phyloP scores from a whole-genome alignment of 2,113 vertebrate species.

The Trinectes maculatus region DNA sequence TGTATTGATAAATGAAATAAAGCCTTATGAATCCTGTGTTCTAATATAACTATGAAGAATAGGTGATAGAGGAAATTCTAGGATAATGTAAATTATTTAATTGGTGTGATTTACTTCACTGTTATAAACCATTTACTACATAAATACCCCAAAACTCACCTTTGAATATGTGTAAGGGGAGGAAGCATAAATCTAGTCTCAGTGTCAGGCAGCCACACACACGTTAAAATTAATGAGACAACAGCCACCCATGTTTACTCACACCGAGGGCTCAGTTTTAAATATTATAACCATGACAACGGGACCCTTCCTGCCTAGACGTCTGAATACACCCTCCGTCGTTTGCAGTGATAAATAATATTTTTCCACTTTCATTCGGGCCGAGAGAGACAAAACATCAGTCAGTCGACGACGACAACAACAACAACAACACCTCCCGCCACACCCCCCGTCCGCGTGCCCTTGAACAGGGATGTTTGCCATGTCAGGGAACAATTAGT shows the following conservation, averaged over 20 bases:
- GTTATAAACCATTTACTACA: background rate
- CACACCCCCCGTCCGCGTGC: conserved; percentile 18
- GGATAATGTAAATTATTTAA: too few species aligned
- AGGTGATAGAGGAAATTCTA: too few species aligned
- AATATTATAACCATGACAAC: conserved; percentile 39
- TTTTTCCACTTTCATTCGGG: conserved; percentile 14
- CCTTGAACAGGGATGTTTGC: conserved; percentile 50
- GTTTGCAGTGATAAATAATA: conserved; percentile 9
- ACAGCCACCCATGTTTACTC: conserved; percentile 19
- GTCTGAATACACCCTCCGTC: conserved; percentile 18
- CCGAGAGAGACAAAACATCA: conserved; percentile 57
- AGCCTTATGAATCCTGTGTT: too few species aligned
- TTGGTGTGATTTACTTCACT: too few species aligned
- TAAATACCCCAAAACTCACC: background rate
- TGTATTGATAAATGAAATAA: too few species aligned
- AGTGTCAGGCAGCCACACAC: conserved; percentile 9
- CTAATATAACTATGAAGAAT: too few species aligned
- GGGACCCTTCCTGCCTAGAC: conserved; percentile 1
- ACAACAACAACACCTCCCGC: too few species aligned
- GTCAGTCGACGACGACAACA: conserved; percentile 42
- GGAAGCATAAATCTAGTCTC: background rate
- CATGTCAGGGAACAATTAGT: conserved; percentile 56
- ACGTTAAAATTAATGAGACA: conserved; percentile 42
- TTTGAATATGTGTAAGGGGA: conserved; percentile 1
- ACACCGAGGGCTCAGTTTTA: conserved; percentile 5